These are phyloP conservation scores for Diceros bicornis DNA, from an alignment of 2,797 vertebrate species.

Conservation along the genomic window DNA sequence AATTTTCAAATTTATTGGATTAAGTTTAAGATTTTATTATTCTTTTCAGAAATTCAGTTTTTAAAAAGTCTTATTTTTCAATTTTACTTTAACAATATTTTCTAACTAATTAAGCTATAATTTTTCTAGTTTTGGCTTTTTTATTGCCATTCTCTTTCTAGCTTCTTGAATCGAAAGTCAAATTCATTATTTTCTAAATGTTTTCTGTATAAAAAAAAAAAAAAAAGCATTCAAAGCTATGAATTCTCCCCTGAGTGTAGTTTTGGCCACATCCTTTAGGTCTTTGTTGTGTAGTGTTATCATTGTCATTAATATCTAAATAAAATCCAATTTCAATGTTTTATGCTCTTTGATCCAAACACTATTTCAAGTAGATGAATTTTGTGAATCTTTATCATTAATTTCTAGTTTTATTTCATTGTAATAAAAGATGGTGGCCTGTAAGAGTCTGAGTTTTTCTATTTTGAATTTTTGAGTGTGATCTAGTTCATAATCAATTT, in stretches of 20 bases:
- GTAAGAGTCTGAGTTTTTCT: background rate
- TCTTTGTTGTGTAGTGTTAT: background rate
- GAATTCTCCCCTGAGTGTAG: background rate
- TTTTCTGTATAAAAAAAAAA: background rate
- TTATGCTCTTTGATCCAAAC: background rate
- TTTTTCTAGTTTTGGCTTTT: slow-evolving; percentile 14
- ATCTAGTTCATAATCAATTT: background rate
- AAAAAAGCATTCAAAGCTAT: slow-evolving; percentile 28
- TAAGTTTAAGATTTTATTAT: background rate
- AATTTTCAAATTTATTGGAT: slow-evolving; percentile 9
- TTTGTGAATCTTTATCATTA: background rate
- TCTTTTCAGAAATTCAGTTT: slow-evolving; percentile 19
- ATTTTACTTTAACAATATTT: slow-evolving; percentile 27
- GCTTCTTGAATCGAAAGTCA: background rate
- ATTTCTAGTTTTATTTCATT: slow-evolving; percentile 8
- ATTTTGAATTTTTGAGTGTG: background rate
- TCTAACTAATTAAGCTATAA: background rate
- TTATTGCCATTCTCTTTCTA: slow-evolving; percentile 36
- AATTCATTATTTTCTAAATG: slow-evolving; percentile 8
- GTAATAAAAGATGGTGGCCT: background rate
- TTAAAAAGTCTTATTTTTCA: background rate
- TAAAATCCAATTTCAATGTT: slow-evolving; percentile 13
- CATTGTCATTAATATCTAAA: slow-evolving; percentile 41
- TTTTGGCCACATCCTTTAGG: background rate
- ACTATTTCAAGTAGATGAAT: slow-evolving; percentile 32